A percentile compares a stretch with the other conserved stretches of the same genome.
Conservation (phyloP, 2,888 invertebrate species). For the Psococerastis gibbosa region DNA sequence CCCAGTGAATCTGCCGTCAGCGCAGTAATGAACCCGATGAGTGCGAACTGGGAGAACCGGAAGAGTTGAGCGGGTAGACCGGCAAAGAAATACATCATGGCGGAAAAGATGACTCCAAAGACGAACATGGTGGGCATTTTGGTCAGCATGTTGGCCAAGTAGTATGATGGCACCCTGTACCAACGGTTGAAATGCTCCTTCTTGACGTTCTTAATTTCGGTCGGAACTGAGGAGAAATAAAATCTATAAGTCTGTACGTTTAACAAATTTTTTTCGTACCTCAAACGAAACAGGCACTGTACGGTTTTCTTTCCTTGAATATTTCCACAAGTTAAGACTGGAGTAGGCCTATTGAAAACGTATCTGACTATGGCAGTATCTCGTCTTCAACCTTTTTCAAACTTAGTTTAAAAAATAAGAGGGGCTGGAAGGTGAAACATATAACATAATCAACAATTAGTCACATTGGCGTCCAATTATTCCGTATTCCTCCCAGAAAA, state of each 20-base stretch:
- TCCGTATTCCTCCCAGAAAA: no score
- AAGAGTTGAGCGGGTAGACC: conserved; percentile 45
- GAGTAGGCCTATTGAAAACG: no score
- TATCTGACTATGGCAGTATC: no score
- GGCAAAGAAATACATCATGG: conserved; percentile 41
- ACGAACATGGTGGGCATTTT: conserved; percentile 40
- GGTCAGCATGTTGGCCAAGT: conserved; percentile 40
- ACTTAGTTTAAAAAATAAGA: no score
- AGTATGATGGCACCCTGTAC: conserved; percentile 44
- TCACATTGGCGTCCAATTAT: no score
- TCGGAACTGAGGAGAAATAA: conserved; percentile 34
- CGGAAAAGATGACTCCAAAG: conserved; percentile 37
- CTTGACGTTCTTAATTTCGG: conserved; percentile 45
- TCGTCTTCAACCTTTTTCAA: no score
- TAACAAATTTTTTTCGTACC: background rate
- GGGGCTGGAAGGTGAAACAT: no score
- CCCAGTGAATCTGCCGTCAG: conserved; percentile 63
- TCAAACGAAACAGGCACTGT: conserved; percentile 2
- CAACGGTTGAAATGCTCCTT: conserved; percentile 51
- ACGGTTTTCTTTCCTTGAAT: no score
- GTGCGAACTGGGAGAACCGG: conserved; percentile 46
- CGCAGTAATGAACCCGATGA: conserved; percentile 42
- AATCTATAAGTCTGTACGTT: background rate
- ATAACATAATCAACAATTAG: no score
- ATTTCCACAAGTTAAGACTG: no score